phyloP scores from a whole-genome alignment of 1,140 invertebrate species.

The Hetaerina americana region DNA sequence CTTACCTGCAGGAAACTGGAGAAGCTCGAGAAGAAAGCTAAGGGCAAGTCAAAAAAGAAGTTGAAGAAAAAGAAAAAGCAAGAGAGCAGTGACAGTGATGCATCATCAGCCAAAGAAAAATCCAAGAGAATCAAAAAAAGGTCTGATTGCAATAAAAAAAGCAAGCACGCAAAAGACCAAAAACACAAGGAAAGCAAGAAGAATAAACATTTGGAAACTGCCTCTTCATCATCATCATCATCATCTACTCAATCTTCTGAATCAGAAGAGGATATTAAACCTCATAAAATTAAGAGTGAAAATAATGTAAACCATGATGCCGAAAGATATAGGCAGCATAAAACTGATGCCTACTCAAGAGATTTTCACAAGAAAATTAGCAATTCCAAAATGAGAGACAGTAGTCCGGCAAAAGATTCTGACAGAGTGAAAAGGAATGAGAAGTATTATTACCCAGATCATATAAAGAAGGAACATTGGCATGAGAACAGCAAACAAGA shows the following conservation, averaged over 20 bases:
- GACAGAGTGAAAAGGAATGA: too few relatives aligned
- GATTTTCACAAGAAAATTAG: background rate
- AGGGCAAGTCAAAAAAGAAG: constrained; percentile 11
- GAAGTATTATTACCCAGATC: too few relatives aligned
- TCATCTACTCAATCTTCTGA: background rate
- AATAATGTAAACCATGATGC: constrained; percentile 1
- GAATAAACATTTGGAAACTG: constrained; percentile 1
- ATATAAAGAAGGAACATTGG: too few relatives aligned
- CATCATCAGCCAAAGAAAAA: background rate
- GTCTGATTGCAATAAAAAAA: constrained; percentile 3
- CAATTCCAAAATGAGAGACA: too few relatives aligned
- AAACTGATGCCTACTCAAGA: background rate
- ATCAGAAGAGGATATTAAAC: background rate
- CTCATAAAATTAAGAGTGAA: background rate
- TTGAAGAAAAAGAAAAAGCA: constrained; percentile 7
- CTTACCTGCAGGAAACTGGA: constrained; percentile 14
- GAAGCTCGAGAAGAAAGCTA: constrained; percentile 14
- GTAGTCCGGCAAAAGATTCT: too few relatives aligned
- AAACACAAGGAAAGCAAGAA: background rate
- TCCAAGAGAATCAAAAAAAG: background rate
- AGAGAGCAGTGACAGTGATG: constrained; percentile 5
- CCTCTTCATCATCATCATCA: background rate
- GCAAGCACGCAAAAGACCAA: background rate
- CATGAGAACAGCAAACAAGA: too few relatives aligned
- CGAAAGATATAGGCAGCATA: background rate